Conservation (phyloP, 2,888 invertebrate species). For the Conus canariensis region DNA sequence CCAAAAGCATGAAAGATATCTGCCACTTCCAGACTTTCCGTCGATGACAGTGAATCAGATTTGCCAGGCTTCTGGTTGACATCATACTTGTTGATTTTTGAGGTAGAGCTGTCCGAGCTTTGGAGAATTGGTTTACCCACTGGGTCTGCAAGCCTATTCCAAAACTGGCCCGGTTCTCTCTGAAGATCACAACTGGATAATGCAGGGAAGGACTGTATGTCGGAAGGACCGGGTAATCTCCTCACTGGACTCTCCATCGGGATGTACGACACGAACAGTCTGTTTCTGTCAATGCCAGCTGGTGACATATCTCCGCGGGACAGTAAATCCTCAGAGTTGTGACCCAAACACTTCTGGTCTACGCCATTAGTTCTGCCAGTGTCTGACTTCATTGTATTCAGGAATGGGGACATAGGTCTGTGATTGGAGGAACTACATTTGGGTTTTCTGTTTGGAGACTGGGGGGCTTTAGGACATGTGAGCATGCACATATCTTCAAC, state of each 20-base stretch:
- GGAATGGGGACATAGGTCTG: conserved; percentile 30
- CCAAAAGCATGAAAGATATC: conserved; percentile 59
- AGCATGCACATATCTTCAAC: background rate
- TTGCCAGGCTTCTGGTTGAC: background rate
- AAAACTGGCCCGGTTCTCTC: background rate
- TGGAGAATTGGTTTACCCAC: background rate
- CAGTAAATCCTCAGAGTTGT: background rate
- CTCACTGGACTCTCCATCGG: conserved; percentile 8
- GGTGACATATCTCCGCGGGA: background rate
- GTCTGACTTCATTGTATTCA: background rate
- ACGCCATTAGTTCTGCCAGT: background rate
- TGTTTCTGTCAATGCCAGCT: background rate
- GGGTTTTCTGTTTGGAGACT: background rate
- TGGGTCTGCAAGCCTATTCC: background rate
- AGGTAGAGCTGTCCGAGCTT: background rate
- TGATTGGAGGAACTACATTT: background rate
- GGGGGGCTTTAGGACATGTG: background rate
- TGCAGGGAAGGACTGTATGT: background rate
- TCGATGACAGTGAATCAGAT: background rate
- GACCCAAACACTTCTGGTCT: background rate
- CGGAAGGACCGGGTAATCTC: background rate
- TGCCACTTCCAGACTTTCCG: conserved; percentile 65
- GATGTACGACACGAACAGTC: background rate
- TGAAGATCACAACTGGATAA: background rate
- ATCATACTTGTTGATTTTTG: background rate